Evolutionary conservation across 1,140 invertebrate species (phyloP).

Genomic region (Orussus abietinus): DNA sequence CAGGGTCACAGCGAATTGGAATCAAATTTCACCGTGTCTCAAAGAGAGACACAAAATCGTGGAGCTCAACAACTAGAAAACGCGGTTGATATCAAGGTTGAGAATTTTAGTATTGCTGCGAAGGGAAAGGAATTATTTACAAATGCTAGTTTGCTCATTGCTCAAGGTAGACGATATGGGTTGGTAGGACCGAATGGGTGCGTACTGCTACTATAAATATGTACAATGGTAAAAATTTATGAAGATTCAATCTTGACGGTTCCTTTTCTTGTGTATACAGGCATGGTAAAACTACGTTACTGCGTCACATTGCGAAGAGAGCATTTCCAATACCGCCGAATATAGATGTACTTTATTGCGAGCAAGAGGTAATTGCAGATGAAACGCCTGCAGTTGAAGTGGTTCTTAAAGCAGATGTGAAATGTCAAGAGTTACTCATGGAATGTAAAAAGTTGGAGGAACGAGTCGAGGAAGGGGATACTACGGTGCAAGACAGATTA

Average conservation of each 20-base stretch:
- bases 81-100: slow-evolving; percentile 96
- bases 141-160: slow-evolving; percentile 93
- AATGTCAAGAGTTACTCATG: slow-evolving; percentile 74
- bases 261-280: slow-evolving; percentile 47
- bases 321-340: slow-evolving; percentile 90
- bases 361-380: slow-evolving; percentile 97
- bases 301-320: slow-evolving; percentile 87
- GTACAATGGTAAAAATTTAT: slow-evolving; percentile 11
- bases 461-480: slow-evolving; percentile 63
- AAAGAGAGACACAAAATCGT: slow-evolving; percentile 49
- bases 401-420: slow-evolving; percentile 89
- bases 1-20: slow-evolving; percentile 84
- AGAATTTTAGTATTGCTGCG: slow-evolving; percentile 97
- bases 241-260: background rate
- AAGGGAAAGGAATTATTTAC: slow-evolving; percentile 97
- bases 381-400: slow-evolving; percentile 87
- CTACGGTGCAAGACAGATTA: slow-evolving; percentile 70
- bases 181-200: slow-evolving; percentile 97
- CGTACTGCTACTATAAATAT: slow-evolving; percentile 26
- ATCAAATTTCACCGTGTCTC: slow-evolving; percentile 94
- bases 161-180: slow-evolving; percentile 91
- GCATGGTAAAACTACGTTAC: slow-evolving; percentile 97
- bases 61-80: slow-evolving; percentile 83
- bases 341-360: slow-evolving; percentile 97
- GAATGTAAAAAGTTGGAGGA: slow-evolving; percentile 83